These are phyloP conservation scores for Epicauta chinensis DNA, from an alignment of 1,140 invertebrate genomes.

Conservation along the genomic window DNA sequence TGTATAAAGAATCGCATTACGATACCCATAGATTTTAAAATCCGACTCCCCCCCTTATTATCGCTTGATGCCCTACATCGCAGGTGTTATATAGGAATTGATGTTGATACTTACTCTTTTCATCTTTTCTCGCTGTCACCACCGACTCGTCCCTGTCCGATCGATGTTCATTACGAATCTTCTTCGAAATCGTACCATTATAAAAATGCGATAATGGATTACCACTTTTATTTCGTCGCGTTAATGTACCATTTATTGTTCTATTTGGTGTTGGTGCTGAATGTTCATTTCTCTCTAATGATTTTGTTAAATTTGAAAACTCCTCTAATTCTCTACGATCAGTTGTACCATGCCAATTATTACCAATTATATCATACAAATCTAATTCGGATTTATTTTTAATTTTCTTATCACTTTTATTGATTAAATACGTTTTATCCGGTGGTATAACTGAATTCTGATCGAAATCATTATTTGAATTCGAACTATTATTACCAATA, in stretches of 20 bases:
- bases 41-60: no score
- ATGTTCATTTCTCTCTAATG: conserved; percentile 25
- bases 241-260: neutral
- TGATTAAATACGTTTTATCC: conserved; percentile 35
- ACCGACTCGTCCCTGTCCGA: no score
- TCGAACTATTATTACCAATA: conserved; percentile 23
- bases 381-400: conserved; percentile 38
- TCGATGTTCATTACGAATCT: neutral
- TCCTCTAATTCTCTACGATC: conserved; percentile 27
- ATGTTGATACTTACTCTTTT: no score
- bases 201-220: conserved; percentile 33
- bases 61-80: no score
- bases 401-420: conserved; percentile 23
- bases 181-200: neutral
- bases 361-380: conserved; percentile 41
- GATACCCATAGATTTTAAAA: no score
- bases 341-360: conserved; percentile 37
- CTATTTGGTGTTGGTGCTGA: no score
- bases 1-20: no score
- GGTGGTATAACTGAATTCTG: conserved; percentile 39
- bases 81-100: no score
- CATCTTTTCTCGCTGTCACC: no score
- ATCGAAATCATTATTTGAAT: conserved; percentile 42
- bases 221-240: conserved; percentile 31
- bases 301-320: conserved; percentile 25